Percentiles rank a stretch among this genome's conserved stretches.
phyloP scores from a whole-genome alignment of 2,113 vertebrate species.

The Notechis scutatus region DNA sequence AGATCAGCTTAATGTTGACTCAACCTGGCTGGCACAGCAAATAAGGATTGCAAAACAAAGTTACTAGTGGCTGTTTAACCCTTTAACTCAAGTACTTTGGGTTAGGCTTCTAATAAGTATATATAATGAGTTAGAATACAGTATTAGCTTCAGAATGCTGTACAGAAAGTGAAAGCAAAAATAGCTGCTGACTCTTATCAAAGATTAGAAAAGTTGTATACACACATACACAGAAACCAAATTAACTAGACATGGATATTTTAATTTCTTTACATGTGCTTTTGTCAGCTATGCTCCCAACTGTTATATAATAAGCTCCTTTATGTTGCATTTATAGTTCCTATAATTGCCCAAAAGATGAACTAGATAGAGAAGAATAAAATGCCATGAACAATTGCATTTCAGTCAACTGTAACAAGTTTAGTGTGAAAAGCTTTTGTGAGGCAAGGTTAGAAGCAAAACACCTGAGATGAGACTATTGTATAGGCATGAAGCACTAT shows the following conservation, averaged over 20 bases:
- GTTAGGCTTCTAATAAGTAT: background rate
- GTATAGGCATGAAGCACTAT: background rate
- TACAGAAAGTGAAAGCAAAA: background rate
- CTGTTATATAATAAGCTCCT: background rate
- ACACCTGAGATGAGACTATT: background rate
- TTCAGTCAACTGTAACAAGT: background rate
- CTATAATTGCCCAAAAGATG: background rate
- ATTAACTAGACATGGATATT: background rate
- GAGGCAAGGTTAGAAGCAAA: background rate
- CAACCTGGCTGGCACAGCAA: background rate
- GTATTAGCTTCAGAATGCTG: background rate
- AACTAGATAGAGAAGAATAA: background rate
- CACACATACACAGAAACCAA: background rate
- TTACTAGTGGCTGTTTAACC: background rate
- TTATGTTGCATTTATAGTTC: background rate
- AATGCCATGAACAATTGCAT: background rate
- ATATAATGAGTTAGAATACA: background rate
- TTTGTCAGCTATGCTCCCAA: background rate
- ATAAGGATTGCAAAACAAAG: background rate
- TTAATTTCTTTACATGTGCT: background rate
- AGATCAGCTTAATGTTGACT: background rate
- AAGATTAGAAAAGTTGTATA: background rate
- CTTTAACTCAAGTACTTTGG: background rate
- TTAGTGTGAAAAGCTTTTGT: background rate
- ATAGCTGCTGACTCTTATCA: background rate